Evolutionary conservation across 2,797 vertebrate species (phyloP).

Genomic region (Pseudochirops cupreus): DNA sequence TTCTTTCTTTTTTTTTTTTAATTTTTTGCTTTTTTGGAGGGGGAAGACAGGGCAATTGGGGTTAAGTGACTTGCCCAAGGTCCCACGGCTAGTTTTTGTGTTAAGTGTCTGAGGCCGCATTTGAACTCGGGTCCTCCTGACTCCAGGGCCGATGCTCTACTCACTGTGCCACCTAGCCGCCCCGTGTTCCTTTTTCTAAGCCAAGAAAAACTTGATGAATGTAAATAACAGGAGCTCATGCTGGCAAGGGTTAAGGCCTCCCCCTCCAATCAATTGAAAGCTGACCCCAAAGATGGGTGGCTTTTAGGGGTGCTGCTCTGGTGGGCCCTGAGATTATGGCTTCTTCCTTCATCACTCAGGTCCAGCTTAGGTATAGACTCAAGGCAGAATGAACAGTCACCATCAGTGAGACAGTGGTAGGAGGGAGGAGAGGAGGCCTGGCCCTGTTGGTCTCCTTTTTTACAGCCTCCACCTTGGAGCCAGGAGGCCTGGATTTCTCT

Average conservation of each 20-base stretch:
- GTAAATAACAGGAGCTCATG: constrained; percentile 10
- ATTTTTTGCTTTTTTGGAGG: too few species aligned
- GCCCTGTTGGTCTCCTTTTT: neutral
- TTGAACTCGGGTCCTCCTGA: too few species aligned
- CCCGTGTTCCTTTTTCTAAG: constrained; percentile 3
- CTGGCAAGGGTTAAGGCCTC: neutral
- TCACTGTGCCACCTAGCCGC: too few species aligned
- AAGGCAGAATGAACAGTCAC: neutral
- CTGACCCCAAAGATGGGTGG: neutral
- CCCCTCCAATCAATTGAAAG: neutral
- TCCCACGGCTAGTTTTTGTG: too few species aligned
- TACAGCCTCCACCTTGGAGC: neutral
- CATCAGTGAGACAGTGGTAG: neutral
- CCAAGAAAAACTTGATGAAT: constrained; percentile 30
- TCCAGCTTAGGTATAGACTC: neutral
- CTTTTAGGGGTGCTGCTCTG: neutral
- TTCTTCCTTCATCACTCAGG: neutral
- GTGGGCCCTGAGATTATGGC: neutral
- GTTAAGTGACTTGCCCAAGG: too few species aligned
- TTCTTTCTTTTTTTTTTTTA: too few species aligned
- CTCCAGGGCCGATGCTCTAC: too few species aligned
- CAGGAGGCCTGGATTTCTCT: neutral
- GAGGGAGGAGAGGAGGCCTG: neutral
- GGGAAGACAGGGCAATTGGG: too few species aligned
- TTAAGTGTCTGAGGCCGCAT: too few species aligned